A percentile compares a stretch with the other conserved stretches of the same genome.
These are phyloP conservation scores for Rhinophrynus dorsalis DNA, from an alignment of 2,797 vertebrate species.

Conservation along the genomic window DNA sequence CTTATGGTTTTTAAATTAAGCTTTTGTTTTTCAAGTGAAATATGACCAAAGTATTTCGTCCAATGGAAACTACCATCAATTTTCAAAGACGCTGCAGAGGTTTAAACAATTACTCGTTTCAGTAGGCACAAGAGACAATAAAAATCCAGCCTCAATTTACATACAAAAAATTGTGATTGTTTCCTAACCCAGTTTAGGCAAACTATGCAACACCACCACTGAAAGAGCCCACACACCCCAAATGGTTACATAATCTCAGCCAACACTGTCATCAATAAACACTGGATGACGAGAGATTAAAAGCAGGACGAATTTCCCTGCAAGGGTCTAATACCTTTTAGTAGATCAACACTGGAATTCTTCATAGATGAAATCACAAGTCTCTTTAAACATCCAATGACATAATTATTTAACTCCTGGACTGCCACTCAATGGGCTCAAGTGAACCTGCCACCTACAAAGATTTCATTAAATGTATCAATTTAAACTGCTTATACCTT, in stretches of 20 bases:
- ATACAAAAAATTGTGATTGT: not conserved
- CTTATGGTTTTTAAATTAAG: conserved; percentile 45
- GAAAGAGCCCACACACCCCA: not conserved
- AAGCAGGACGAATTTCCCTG: not conserved
- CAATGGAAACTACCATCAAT: conserved; percentile 39
- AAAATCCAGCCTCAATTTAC: not conserved
- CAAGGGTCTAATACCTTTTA: not conserved
- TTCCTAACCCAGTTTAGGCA: not conserved
- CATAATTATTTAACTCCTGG: not conserved
- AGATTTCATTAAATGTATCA: no score
- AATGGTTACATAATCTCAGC: conserved; percentile 5
- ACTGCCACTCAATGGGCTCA: not conserved
- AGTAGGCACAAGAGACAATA: not conserved
- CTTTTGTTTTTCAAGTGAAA: conserved; percentile 35
- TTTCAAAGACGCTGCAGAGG: conserved; percentile 18
- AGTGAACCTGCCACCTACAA: not conserved
- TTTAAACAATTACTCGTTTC: conserved; percentile 27
- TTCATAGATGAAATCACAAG: conserved; percentile 9
- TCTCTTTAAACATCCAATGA: not conserved
- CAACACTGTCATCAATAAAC: not conserved
- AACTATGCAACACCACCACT: not conserved
- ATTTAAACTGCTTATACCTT: no score
- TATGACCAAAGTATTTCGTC: conserved; percentile 14
- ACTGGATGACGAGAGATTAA: conserved; percentile 6
- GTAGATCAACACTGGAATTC: conserved; percentile 18